These are phyloP conservation scores for Hylaea fasciaria DNA, from an alignment of 2,888 invertebrate genomes.

Conservation along the genomic window DNA sequence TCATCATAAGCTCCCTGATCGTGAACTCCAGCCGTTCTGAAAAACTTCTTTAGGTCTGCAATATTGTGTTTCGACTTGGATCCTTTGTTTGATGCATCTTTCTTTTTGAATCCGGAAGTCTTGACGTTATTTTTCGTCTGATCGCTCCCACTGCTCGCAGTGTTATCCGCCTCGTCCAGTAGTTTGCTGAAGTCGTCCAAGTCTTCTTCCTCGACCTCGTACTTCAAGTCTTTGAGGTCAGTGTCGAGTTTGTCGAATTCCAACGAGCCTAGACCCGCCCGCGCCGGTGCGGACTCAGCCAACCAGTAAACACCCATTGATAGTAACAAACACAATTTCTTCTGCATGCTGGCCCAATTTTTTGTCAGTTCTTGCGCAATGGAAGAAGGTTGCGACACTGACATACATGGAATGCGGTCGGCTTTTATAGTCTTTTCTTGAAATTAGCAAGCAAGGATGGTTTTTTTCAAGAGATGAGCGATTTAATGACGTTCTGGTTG, in stretches of 20 bases:
- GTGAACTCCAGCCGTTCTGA: conserved; percentile 58
- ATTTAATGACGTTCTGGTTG: conserved; percentile 54
- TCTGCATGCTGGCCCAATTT: conserved; percentile 63
- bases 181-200: conserved; percentile 64
- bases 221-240: conserved; percentile 63
- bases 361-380: conserved; percentile 69
- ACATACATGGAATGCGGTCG: conserved; percentile 73
- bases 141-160: conserved; percentile 31
- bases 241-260: conserved; percentile 68
- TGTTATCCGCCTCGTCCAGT: conserved; percentile 52
- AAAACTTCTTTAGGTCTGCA: conserved; percentile 66
- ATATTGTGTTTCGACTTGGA: conserved; percentile 60
- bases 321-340: conserved; percentile 61
- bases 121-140: conserved; percentile 50
- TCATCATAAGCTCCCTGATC: conserved; percentile 68
- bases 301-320: conserved; percentile 61
- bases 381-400: conserved; percentile 82
- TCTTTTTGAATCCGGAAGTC: conserved; percentile 63
- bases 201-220: conserved; percentile 68
- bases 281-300: conserved; percentile 62
- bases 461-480: conserved; percentile 66
- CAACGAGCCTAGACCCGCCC: conserved; percentile 55
- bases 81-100: conserved; percentile 59
- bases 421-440: conserved; percentile 74
- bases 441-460: conserved; percentile 70